Evolutionary conservation across 2,888 invertebrate genomes (phyloP), one percentile per base, ranked within the genome.

Genomic region (Pristionchus exspectatus): DNA sequence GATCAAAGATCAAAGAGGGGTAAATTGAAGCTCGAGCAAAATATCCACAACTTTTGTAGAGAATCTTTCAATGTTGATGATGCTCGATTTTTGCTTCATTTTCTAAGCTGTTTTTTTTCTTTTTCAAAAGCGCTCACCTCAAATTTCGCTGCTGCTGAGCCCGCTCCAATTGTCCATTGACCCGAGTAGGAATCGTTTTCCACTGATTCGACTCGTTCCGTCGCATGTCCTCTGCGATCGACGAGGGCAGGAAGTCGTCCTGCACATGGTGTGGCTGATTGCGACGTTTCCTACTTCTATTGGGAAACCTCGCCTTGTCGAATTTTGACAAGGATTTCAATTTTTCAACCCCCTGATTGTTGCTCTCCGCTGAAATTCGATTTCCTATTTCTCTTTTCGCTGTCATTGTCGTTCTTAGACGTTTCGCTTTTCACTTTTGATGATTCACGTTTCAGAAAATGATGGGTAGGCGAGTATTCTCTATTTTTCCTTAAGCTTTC

Each of bases 201-300:
- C 89, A 89, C 72, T 69, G 66, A 27, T 63, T 30, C 21, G 44
- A 50, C 69, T 83, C 89, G 89, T 89, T 89, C 56, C 89, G n/a
- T 33, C 89, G 33, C 89, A 89, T 89, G 89, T 89, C 89, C 56
- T 89, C 89, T 1, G 89, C 89, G 21, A 89, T 66, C 2, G 89
- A 89, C 0, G 85, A 54, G 16, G 89, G 84, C 50, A 84, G 44
- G 83, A 88, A 88, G 7, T 72, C 87, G 44, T 88, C 88, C 88
- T 81, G 81, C 18, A 74, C 12, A 12, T 50, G 44, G 44, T 50
- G 54, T 16, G 54, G n/a, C 10, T 27, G 54, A 9, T 18, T 33
- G 33, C 44, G 81, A 50, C 81, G 24, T 50, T 81, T 50, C 10
- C 63, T 24, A n/a, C 9, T 16, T 16, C 54, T 16, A 21, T 59